Percentiles rank a stretch among this genome's conserved stretches.
These are phyloP conservation scores for Sycophila sp. DNA, from an alignment of 1,140 invertebrate genomes.

Conservation along the genomic window DNA sequence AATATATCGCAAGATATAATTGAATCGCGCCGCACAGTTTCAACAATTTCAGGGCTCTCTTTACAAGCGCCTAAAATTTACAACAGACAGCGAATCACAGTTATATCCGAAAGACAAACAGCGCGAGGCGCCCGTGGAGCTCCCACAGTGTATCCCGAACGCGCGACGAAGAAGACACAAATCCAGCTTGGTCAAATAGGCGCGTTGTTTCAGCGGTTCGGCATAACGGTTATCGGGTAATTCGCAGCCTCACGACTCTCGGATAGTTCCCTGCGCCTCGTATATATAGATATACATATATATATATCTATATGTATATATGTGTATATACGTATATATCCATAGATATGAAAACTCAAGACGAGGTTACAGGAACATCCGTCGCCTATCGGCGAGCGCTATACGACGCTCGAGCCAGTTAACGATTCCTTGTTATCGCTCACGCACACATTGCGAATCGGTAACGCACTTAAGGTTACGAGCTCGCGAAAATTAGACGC, in stretches of 20 bases:
- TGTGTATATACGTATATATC: no score
- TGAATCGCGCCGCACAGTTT: no score
- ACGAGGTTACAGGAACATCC: no score
- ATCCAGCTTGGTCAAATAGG: background rate
- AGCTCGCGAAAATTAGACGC: conserved; percentile 37
- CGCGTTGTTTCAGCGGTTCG: background rate
- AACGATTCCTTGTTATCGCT: conserved; percentile 49
- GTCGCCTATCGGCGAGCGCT: no score
- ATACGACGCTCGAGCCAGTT: conserved; percentile 46
- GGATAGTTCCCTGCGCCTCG: conserved; percentile 48
- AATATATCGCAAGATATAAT: no score
- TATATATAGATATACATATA: conserved; percentile 41
- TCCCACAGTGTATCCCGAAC: background rate
- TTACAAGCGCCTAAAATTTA: no score
- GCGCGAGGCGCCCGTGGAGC: no score
- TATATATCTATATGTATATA: background rate
- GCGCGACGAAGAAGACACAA: background rate
- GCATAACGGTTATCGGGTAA: conserved; percentile 50
- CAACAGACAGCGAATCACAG: no score
- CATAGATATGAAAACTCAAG: no score
- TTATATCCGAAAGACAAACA: no score
- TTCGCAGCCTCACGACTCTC: conserved; percentile 48
- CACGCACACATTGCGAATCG: conserved; percentile 43
- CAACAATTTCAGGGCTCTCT: no score
- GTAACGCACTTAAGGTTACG: conserved; percentile 42